Percentiles rank a stretch among this genome's conserved stretches.
These are phyloP conservation scores for Pilophorus perplexus DNA, from an alignment of 2,888 invertebrate species.

Conservation along the genomic window DNA sequence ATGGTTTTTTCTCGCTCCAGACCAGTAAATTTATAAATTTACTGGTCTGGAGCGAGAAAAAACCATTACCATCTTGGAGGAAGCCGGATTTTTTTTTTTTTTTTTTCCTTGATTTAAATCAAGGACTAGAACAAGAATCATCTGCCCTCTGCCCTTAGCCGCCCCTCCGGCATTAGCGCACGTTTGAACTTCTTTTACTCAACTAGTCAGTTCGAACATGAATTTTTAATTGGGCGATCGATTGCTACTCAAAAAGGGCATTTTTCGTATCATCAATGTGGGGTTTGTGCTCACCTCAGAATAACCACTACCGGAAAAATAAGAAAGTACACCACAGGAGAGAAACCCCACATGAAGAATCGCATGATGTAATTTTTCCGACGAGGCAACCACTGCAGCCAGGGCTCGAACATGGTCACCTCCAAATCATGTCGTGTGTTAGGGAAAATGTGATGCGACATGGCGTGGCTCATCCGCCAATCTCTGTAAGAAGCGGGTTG, in stretches of 20 bases:
- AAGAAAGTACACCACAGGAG: slow-evolving; percentile 55
- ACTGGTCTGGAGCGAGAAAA: too few species aligned
- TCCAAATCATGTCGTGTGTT: slow-evolving; percentile 75
- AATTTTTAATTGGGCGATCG: not conserved
- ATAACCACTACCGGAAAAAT: slow-evolving; percentile 50
- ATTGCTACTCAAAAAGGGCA: not conserved
- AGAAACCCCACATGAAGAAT: slow-evolving; percentile 58
- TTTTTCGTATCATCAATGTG: not conserved
- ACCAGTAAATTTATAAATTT: too few species aligned
- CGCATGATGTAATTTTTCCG: slow-evolving; percentile 57
- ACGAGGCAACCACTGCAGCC: slow-evolving; percentile 63
- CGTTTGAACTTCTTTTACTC: too few species aligned
- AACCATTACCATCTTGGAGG: too few species aligned
- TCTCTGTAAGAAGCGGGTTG: slow-evolving; percentile 54
- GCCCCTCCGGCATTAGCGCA: too few species aligned
- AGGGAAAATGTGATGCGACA: slow-evolving; percentile 76
- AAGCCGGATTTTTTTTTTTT: too few species aligned
- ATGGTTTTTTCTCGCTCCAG: too few species aligned
- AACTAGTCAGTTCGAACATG: too few species aligned
- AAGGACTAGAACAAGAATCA: too few species aligned
- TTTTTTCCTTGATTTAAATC: too few species aligned
- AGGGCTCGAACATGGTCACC: slow-evolving; percentile 65
- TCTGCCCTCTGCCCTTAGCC: too few species aligned
- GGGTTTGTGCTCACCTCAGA: not conserved
- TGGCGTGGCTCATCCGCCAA: slow-evolving; percentile 71